Conservation (phyloP, 2,113 vertebrate species). For the Delphinapterus leucas region DNA sequence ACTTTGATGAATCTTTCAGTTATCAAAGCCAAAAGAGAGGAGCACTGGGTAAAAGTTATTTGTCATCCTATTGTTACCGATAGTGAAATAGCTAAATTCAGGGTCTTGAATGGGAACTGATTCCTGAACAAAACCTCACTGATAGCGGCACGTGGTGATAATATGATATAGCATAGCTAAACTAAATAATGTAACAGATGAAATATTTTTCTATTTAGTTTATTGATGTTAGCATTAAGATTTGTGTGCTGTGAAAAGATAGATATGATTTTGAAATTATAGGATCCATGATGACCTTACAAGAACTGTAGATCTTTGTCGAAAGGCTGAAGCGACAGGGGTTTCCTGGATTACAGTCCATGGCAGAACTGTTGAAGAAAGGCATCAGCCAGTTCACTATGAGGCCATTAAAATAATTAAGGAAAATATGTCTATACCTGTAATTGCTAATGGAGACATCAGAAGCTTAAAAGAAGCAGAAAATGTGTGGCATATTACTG, state of each 20-base stretch:
- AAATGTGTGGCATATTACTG: slow-evolving; percentile 86
- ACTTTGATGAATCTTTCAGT: background rate
- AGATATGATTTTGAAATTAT: slow-evolving; percentile 63
- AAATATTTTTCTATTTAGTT: slow-evolving; percentile 9
- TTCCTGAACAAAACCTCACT: background rate
- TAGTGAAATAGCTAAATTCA: slow-evolving; percentile 21
- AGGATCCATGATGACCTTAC: slow-evolving; percentile 94
- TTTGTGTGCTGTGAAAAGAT: slow-evolving; percentile 18
- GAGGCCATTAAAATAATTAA: slow-evolving; percentile 96
- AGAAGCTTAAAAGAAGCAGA: slow-evolving; percentile 92
- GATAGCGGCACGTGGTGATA: background rate
- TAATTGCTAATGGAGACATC: slow-evolving; percentile 96
- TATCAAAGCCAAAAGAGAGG: background rate
- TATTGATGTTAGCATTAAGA: slow-evolving; percentile 31
- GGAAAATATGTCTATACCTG: slow-evolving; percentile 90
- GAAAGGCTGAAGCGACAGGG: slow-evolving; percentile 93
- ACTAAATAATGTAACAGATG: background rate
- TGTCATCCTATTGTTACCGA: background rate
- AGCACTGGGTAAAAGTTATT: background rate
- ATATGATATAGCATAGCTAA: background rate
- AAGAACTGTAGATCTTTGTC: slow-evolving; percentile 94
- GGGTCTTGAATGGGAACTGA: background rate
- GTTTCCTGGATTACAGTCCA: slow-evolving; percentile 98
- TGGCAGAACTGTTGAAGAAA: slow-evolving; percentile 92
- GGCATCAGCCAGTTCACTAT: slow-evolving; percentile 95